Evolutionary conservation across 2,113 vertebrate species (phyloP), one percentile per base, ranked within the genome.

Genomic region (Donacobius atricapilla): DNA sequence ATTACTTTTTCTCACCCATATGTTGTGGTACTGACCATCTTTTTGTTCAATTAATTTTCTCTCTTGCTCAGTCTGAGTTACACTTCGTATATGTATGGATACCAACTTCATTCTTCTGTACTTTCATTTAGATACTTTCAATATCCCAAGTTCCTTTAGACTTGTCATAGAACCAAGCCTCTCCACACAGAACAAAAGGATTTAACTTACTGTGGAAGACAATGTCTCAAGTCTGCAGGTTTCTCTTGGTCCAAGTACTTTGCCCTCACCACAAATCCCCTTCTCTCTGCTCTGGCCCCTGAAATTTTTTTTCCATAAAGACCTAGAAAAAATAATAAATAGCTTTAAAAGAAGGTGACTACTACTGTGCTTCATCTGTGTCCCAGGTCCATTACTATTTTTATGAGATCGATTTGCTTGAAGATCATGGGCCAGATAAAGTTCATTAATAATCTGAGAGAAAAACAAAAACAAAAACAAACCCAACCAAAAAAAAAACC

Each of bases 401-500:
- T 3, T 33, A 57, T 60, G 35, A 84, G 22, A 47, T 0, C 51
- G 40, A 51, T 56, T 47, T 76, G 2, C 7, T 60, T 12, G 35
- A 64, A 79, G 15, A 64, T 37, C 15, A 31, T 47, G 8, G 23
- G 4, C 5, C 40, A 47, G 10, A 77, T 60, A 6, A 63, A 21
- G 7, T 8, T 9, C 12, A 23, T 35, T 45, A 48, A 12, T 24
- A 2, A 3, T 20, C 18, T 6, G 9, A 56, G 5, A 11, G 37
- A 42, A 19, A 42, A 31, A 21, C 7, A 27, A 25, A 22, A 2
- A 10, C 13, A 11, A 47, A 47, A 47, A n/a, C n/a, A n/a, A n/a
- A n/a, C n/a, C n/a, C n/a, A n/a, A n/a, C n/a, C n/a, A n/a, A n/a
- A 47, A 8, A 4, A 47, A 39, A 7, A 7, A 3, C 48, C 2